Percentiles rank a stretch among this genome's conserved stretches.
phyloP scores from a whole-genome alignment of 1,140 invertebrate genomes.

The Diplogasteroides magnus region DNA sequence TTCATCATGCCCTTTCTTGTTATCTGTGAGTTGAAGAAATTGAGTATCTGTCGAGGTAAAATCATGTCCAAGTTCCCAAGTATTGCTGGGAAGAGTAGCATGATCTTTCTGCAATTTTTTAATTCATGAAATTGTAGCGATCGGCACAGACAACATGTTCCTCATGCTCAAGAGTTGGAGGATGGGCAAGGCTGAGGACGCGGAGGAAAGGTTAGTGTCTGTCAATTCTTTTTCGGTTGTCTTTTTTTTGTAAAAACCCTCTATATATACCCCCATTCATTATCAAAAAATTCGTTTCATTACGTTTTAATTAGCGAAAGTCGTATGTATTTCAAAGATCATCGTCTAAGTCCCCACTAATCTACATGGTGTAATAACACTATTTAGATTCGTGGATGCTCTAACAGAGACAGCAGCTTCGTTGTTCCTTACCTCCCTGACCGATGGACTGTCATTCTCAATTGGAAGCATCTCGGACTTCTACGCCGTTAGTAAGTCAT shows the following conservation, averaged over 20 bases:
- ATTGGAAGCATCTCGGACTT: slow-evolving; percentile 46
- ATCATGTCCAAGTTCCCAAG: background rate
- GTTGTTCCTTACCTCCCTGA: slow-evolving; percentile 44
- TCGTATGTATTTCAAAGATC: no score
- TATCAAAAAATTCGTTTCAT: no score
- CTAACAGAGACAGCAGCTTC: slow-evolving; percentile 47
- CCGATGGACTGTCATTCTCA: slow-evolving; percentile 46
- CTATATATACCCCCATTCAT: no score
- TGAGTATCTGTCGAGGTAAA: background rate
- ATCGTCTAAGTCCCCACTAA: no score
- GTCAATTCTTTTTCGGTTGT: no score
- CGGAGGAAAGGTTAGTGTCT: slow-evolving; percentile 20
- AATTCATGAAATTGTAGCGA: slow-evolving; percentile 31
- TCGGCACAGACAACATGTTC: slow-evolving; percentile 50
- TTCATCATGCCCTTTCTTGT: slow-evolving; percentile 51
- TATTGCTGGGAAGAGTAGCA: background rate
- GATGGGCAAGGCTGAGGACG: slow-evolving; percentile 20
- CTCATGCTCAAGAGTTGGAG: slow-evolving; percentile 49
- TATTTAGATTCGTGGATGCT: slow-evolving; percentile 32
- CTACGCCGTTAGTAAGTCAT: slow-evolving; percentile 42
- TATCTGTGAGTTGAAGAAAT: slow-evolving; percentile 38
- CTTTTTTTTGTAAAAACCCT: no score
- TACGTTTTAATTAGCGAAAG: no score
- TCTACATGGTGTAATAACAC: no score
- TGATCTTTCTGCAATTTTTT: background rate